A percentile compares a stretch with the other conserved stretches of the same genome.
phyloP scores from a whole-genome alignment of 2,888 invertebrate genomes.

The Polia nebulosa region DNA sequence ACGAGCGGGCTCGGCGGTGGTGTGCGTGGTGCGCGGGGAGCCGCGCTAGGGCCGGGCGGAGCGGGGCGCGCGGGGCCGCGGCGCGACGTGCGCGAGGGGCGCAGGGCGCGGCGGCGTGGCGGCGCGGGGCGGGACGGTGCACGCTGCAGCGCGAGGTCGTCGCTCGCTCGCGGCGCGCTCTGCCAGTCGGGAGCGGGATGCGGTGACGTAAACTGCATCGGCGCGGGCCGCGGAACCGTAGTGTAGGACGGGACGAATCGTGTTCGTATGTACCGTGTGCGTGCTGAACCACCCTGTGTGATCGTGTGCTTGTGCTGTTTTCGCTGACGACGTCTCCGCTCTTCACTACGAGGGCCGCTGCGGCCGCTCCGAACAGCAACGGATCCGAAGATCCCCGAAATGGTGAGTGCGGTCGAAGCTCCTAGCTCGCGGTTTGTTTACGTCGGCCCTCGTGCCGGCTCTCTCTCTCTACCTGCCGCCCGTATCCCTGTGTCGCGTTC shows the following conservation, averaged over 20 bases:
- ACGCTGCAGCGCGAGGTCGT: slow-evolving; percentile 90
- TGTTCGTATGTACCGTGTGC: slow-evolving; percentile 82
- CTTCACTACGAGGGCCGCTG: slow-evolving; percentile 87
- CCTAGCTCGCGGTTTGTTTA: slow-evolving; percentile 89
- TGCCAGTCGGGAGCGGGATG: slow-evolving; percentile 91
- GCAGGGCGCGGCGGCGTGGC: slow-evolving; percentile 78
- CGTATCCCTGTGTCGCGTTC: slow-evolving; percentile 87
- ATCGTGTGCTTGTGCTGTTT: slow-evolving; percentile 82
- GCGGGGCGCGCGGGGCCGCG: slow-evolving; percentile 50
- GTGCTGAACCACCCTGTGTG: slow-evolving; percentile 83
- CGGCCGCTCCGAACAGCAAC: slow-evolving; percentile 76
- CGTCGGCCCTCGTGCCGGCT: slow-evolving; percentile 87
- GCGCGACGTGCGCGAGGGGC: slow-evolving; percentile 66
- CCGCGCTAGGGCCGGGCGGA: slow-evolving; percentile 72
- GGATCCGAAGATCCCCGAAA: slow-evolving; percentile 86
- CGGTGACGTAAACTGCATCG: slow-evolving; percentile 91
- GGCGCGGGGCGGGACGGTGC: slow-evolving; percentile 85
- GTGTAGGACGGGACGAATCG: slow-evolving; percentile 90
- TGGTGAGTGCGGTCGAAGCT: slow-evolving; percentile 91
- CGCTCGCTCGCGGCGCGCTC: slow-evolving; percentile 85
- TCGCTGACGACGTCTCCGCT: slow-evolving; percentile 84
- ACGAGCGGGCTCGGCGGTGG: slow-evolving; percentile 73
- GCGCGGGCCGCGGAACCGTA: slow-evolving; percentile 88
- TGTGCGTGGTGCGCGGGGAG: slow-evolving; percentile 68
- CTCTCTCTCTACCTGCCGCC: slow-evolving; percentile 89